Percentiles rank a stretch among this genome's conserved stretches.
These are phyloP conservation scores for Dysmachus trigonus DNA, from an alignment of 2,888 invertebrate genomes.

Conservation along the genomic window DNA sequence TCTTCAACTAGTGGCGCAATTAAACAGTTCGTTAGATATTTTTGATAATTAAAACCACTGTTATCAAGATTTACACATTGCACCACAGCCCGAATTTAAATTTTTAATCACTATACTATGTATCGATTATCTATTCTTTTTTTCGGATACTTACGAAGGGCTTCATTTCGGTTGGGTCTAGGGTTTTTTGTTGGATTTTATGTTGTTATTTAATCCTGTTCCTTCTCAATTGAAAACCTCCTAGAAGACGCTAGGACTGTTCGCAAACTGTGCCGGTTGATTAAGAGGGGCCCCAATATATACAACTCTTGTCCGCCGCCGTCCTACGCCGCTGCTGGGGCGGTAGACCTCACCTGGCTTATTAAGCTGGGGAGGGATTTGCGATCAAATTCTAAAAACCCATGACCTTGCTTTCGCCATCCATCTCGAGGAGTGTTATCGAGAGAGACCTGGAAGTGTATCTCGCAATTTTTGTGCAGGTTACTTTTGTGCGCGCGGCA, in stretches of 20 bases:
- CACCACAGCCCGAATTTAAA: neutral
- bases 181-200: neutral
- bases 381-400: conserved; percentile 50
- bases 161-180: conserved; percentile 56
- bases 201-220: conserved; percentile 1
- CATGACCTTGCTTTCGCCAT: conserved; percentile 53
- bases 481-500: neutral
- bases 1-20: neutral
- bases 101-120: neutral
- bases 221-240: conserved; percentile 60
- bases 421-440: conserved; percentile 36
- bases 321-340: conserved; percentile 40
- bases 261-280: conserved; percentile 64
- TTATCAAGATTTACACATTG: neutral
- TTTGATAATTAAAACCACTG: neutral
- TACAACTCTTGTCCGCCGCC: conserved; percentile 51
- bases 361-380: conserved; percentile 46
- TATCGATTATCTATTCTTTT: neutral
- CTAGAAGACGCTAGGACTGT: conserved; percentile 66
- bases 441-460: conserved; percentile 42
- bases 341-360: neutral
- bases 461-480: conserved; percentile 34
- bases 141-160: conserved; percentile 60
- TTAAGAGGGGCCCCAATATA: conserved; percentile 62
- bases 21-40: neutral